Evolutionary conservation across 2,797 vertebrate genomes (phyloP), one percentile per base, ranked within the genome.

Genomic region (Streptopelia turtur): DNA sequence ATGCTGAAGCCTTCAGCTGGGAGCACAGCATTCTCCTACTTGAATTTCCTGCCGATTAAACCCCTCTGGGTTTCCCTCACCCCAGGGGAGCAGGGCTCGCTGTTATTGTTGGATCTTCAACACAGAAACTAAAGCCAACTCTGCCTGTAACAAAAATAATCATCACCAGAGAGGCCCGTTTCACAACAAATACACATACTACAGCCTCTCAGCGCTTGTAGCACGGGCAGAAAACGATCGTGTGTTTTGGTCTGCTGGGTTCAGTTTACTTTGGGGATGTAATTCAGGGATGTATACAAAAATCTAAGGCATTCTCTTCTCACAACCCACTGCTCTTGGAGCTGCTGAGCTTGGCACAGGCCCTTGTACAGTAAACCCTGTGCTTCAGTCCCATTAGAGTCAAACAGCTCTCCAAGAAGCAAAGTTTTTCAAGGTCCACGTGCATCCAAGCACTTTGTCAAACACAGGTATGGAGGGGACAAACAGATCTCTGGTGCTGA

Each of bases 71-170:
- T 94, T 95, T 96, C 33, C 59, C 80, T 93, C 82, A 83, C 76
- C 87, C 91, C 94, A 83, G 76, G 93, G 90, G 87, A 63, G 59
- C 52, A 66, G 80, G 52, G 56, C 87, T 96, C 25, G 8, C 79
- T 96, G 85, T 95, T 95, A 60, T 94, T 93, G 70, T 94, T 95
- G 95, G 95, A 96, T 56, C 63, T 91, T 86, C 77, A 83, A 88
- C 77, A 86, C 66, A 94, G 90, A 95, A 91, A 89, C 87, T 79
- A 91, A 94, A 90, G 95, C 94, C 95, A 97, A 92, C 89, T 88
- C 70, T 90, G 91, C 45, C 89, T 94, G 52, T 93, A 94, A 94
- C 85, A 96, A 94, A 96, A 96, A 94, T 91, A 95, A 95, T 88
- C 93, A 90, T 88, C 70, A 86, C 75, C 59, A 93, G 80, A 94